A percentile compares a stretch with the other conserved stretches of the same genome.
phyloP scores from a whole-genome alignment of 92 coral and sea anemone genomes.

The Epizoanthus stellaris region DNA sequence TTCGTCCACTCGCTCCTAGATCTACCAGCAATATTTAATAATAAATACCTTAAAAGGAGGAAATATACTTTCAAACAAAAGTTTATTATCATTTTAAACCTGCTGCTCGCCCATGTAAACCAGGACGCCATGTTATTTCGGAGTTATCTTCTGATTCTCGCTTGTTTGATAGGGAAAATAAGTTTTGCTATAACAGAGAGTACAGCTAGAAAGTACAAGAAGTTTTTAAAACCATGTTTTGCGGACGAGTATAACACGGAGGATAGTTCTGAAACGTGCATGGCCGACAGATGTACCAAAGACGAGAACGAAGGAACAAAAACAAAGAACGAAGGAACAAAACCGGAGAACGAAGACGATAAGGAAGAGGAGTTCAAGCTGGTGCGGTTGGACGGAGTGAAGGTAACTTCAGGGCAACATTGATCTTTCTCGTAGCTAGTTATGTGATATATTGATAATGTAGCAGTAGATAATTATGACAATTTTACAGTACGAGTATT shows the following conservation, averaged over 20 bases:
- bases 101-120: neutral
- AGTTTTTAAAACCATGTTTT: conserved; percentile 29
- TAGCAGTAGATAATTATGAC: no score
- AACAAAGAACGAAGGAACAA: neutral
- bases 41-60: conserved; percentile 26
- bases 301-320: neutral
- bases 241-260: neutral
- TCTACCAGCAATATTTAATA: conserved; percentile 44
- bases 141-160: conserved; percentile 3
- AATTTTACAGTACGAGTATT: no score
- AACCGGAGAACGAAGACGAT: neutral
- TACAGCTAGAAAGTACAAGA: conserved; percentile 35
- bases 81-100: conserved; percentile 20
- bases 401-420: conserved; percentile 4
- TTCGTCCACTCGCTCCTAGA: neutral
- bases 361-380: conserved; percentile 20
- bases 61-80: neutral
- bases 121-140: conserved; percentile 36
- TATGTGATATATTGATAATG: no score
- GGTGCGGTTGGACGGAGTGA: conserved; percentile 28
- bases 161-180: conserved; percentile 32
- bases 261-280: neutral
- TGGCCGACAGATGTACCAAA: neutral
- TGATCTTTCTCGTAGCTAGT: no score
- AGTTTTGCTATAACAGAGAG: conserved; percentile 4